Evolutionary conservation across 2,797 vertebrate species (phyloP), one percentile per base, ranked within the genome.

Genomic region (Otolemur crassicaudatus): DNA sequence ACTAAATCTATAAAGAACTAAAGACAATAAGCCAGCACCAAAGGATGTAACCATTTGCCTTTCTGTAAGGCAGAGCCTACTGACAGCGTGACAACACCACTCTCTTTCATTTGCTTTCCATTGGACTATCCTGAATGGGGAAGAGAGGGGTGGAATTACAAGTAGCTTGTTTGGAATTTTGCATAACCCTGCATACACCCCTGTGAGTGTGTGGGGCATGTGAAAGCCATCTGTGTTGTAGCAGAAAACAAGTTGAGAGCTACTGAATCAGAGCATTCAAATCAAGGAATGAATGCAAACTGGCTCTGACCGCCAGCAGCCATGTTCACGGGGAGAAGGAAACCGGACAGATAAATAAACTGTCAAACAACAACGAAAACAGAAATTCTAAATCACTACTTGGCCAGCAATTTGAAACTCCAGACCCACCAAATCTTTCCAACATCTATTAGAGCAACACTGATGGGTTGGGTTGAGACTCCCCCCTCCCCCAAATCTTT

Each of bases 171-270:
- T 86, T 91, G 53, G 84, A 82, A 92, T 95, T 88, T 27, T 96
- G 34, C 92, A 93, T 73, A 75, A 87, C 69, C 73, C 29, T 88
- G 69, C 60, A 58, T 60, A 86, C 29, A 84, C 72, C 49, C 86
- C 90, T 84, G 76, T 75, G 84, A 90, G 72, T 20, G 7, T 27
- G 58, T 72, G 61, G 70, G 53, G 81, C 81, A 72, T 85, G 53
- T 89, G 96, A 95, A 95, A 97, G 89, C 73, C 91, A 94, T 96
- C 96, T 91, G 90, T 92, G 92, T 83, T 90, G 53, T 5, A 90
- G 92, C 60, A 94, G 90, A 95, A 94, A 97, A 97, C 82, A 89
- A 92, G 37, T 12, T 90, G 82, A 96, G 61, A 97, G 92, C 27
- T 49, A 83, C 31, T 73, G 88, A 96, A 95, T 94, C 46, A 70